A percentile compares a stretch with the other conserved stretches of the same genome.
Evolutionary conservation across 1,140 invertebrate genomes (phyloP).

Genomic region (Eupeodes corollae): DNA sequence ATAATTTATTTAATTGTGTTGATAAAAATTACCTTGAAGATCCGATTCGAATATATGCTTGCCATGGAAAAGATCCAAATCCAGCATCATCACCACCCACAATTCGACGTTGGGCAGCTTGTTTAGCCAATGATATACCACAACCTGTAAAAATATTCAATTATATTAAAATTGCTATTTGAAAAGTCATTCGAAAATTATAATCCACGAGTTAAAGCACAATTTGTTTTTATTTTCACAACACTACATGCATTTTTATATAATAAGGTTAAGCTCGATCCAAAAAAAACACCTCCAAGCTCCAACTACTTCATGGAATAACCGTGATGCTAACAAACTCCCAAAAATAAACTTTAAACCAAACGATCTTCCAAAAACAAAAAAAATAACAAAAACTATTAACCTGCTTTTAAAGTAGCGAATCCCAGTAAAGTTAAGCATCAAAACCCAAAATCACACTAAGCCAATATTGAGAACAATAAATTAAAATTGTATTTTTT

Average conservation of each 20-base stretch:
- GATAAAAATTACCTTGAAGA: slow-evolving; percentile 48
- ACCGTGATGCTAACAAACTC: too few species aligned
- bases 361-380: too few species aligned
- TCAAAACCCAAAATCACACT: too few species aligned
- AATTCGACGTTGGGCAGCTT: slow-evolving; percentile 75
- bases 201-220: not conserved
- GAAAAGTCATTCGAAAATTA: too few species aligned
- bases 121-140: slow-evolving; percentile 69
- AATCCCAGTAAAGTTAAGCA: too few species aligned
- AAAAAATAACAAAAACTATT: too few species aligned
- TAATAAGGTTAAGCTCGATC: slow-evolving; percentile 1
- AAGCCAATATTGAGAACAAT: too few species aligned
- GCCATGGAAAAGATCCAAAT: slow-evolving; percentile 91
- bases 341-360: too few species aligned
- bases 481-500: too few species aligned
- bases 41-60: slow-evolving; percentile 87
- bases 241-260: not conserved
- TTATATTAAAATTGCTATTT: slow-evolving; percentile 5
- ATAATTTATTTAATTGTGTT: not conserved
- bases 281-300: slow-evolving; percentile 6
- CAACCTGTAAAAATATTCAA: slow-evolving; percentile 53
- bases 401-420: too few species aligned
- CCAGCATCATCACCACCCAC: slow-evolving; percentile 88
- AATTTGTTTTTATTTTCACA: not conserved
- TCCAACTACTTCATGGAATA: slow-evolving; percentile 1